These are phyloP conservation scores for Notarius quadriscutis DNA, from an alignment of 2,113 vertebrate species.

Conservation along the genomic window DNA sequence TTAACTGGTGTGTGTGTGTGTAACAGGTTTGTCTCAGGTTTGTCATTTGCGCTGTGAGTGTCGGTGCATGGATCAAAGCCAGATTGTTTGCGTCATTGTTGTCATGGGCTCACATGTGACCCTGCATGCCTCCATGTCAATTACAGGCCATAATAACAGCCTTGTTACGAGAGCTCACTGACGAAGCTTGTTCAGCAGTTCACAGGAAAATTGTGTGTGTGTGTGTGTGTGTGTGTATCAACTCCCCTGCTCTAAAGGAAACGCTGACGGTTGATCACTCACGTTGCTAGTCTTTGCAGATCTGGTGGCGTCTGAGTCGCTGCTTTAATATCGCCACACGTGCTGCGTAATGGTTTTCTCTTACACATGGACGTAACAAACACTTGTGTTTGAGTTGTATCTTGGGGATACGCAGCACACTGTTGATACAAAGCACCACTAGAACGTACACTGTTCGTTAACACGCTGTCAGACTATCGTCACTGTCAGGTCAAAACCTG, in stretches of 20 bases:
- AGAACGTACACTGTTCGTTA: background rate
- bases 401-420: background rate
- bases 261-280: constrained; percentile 5
- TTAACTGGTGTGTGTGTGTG: constrained; percentile 2
- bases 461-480: background rate
- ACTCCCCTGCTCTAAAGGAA: background rate
- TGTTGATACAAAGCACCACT: background rate
- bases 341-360: background rate
- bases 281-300: constrained; percentile 2
- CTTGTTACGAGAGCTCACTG: background rate
- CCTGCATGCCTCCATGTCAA: background rate
- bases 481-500: too few species aligned
- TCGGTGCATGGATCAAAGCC: constrained; percentile 12
- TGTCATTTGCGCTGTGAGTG: background rate
- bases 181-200: background rate
- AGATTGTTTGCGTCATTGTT: constrained; percentile 4
- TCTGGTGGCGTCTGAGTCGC: background rate
- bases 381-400: background rate
- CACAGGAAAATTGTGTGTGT: background rate
- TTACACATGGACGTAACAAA: background rate
- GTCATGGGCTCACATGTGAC: background rate
- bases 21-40: constrained; percentile 20
- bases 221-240: background rate
- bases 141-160: background rate
- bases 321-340: background rate